Evolutionary conservation across 2,797 vertebrate genomes (phyloP), one percentile per base, ranked within the genome.

Genomic region (Hylomyscus alleni): DNA sequence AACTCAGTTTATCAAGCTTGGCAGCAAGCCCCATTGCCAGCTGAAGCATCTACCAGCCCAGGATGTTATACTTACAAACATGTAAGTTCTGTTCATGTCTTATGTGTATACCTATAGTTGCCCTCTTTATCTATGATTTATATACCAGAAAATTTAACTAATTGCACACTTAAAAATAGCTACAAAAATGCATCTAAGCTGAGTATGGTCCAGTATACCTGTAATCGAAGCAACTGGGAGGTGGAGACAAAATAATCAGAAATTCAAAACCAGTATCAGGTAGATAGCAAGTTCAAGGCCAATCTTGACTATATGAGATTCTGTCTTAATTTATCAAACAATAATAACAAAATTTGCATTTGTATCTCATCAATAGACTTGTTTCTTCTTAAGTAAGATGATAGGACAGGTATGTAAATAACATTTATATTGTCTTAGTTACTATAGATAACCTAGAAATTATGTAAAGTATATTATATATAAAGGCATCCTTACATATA

Each of bases 41-140:
- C 67, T 87, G 14, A 87, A n/a, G 22, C 50, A 72, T 54, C 4
- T 72, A 29, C 50, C 24, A 40, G 69, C 22, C 62, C 37, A 76
- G 72, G 37, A 40, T 77, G 90, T 82, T 90, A 37, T 93, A 82
- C 62, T 80, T 95, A 9, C 90, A 84, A 77, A 20, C 44, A 84
- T 65, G 34, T 15, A 82, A 24, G 17, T 84, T 37, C 52, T 91
- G 7, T 62, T 82, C 8, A 40, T 67, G 2, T 90, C 93, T 88
- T 92, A 2, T 58, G 40, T 82, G 60, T 90, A 80, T 56, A 62
- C 34, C n/a, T 90, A 34, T 2, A 77, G 0, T 69, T 85, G 22
- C 6, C 52, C 9, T 85, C 12, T 58, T 40, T 85, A 47, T 52
- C 6, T 5, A 9, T 12, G 8, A n/a, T 40, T 31, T 85, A 24